Conservation (phyloP, 37 sponge, comb jelly and placozoan genomes). For the Beroe forskalii region DNA sequence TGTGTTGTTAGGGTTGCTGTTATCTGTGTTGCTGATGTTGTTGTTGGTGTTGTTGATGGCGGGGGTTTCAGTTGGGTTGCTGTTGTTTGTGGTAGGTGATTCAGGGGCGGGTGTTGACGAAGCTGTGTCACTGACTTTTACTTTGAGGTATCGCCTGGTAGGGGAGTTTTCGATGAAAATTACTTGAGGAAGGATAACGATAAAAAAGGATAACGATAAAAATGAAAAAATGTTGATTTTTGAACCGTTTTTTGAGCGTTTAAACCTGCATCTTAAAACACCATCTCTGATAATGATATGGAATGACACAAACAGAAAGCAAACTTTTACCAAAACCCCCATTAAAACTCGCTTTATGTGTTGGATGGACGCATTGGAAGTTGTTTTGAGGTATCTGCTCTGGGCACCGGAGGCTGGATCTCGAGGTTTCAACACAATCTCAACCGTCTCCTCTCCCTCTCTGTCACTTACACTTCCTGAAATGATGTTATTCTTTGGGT, state of each 20-base stretch:
- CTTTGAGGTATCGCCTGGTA: background rate
- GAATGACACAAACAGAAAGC: too few relatives aligned
- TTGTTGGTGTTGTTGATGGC: background rate
- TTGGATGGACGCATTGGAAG: conserved; percentile 24
- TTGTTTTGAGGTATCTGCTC: conserved; percentile 54
- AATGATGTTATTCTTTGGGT: too few relatives aligned
- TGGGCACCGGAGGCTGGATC: background rate
- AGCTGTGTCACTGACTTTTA: background rate
- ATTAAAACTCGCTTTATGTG: conserved; percentile 56
- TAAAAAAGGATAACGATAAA: too few relatives aligned
- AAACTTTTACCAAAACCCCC: too few relatives aligned
- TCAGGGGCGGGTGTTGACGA: too few relatives aligned
- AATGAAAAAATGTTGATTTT: too few relatives aligned
- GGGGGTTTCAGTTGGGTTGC: background rate
- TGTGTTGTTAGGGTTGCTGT: background rate
- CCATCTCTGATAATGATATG: too few relatives aligned
- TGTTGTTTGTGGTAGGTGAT: background rate
- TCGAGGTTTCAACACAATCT: conserved; percentile 32
- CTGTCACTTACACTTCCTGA: conserved; percentile 50
- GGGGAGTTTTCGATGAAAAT: too few relatives aligned
- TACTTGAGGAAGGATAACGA: too few relatives aligned
- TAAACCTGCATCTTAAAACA: too few relatives aligned
- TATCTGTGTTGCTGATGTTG: background rate
- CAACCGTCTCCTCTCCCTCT: conserved; percentile 38
- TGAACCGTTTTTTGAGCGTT: too few relatives aligned